A percentile compares a stretch with the other conserved stretches of the same genome.
Conservation (phyloP, 1,140 invertebrate genomes). For the Panagrolaimus sp. region DNA sequence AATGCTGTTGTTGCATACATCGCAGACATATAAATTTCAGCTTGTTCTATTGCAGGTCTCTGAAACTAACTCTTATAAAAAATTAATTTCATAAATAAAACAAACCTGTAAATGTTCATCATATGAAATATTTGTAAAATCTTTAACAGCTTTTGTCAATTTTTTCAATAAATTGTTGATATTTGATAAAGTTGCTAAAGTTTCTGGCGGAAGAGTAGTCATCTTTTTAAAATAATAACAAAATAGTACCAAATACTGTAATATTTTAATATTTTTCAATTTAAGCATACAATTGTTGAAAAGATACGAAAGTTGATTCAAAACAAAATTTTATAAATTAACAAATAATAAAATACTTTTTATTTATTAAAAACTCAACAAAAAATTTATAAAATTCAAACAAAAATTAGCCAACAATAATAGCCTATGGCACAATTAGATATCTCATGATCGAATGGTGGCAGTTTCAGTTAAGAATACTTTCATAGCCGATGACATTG, state of each 20-base stretch:
- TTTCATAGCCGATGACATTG: too few relatives aligned
- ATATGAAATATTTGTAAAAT: constrained; percentile 1
- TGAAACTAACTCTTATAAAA: too few relatives aligned
- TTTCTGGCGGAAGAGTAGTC: background rate
- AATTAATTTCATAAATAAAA: background rate
- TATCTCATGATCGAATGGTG: too few relatives aligned
- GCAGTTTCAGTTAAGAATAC: too few relatives aligned
- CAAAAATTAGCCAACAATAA: constrained; percentile 2
- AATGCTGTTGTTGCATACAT: background rate
- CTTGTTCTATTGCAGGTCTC: background rate
- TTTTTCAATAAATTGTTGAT: background rate
- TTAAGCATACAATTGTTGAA: too few relatives aligned
- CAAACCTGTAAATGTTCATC: constrained; percentile 16
- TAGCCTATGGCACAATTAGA: too few relatives aligned
- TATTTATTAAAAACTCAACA: constrained; percentile 5
- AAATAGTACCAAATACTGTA: too few relatives aligned
- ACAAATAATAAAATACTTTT: constrained; percentile 6
- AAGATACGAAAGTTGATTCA: too few relatives aligned
- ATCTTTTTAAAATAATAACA: background rate
- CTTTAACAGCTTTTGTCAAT: background rate
- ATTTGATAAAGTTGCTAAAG: background rate
- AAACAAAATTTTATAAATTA: background rate
- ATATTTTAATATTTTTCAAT: background rate
- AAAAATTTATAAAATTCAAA: background rate
- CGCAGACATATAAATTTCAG: background rate